Conservation (phyloP, 2,797 vertebrate species). For the Remorina albescens region DNA sequence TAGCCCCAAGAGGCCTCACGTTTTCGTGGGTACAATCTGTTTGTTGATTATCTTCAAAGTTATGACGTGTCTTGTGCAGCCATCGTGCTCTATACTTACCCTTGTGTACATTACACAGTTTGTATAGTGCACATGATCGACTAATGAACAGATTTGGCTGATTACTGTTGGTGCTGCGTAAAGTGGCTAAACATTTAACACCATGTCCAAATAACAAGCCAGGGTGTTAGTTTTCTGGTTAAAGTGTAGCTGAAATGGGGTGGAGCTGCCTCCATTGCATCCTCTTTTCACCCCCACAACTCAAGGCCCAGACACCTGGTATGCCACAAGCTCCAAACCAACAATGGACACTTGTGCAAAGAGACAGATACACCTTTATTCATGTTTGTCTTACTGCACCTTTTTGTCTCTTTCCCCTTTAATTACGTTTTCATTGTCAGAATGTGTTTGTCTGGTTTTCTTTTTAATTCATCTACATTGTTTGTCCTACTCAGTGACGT, state of each 20-base stretch:
- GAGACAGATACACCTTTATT: conserved; percentile 78
- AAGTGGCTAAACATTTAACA: conserved; percentile 22
- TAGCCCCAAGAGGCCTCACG: conserved; percentile 32
- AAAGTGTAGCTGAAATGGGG: conserved; percentile 73
- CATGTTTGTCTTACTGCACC: conserved; percentile 49
- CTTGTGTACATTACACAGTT: not conserved
- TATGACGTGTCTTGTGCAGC: conserved; percentile 6
- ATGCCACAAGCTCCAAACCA: conserved; percentile 73
- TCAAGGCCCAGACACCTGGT: conserved; percentile 79
- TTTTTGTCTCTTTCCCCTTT: conserved; percentile 40
- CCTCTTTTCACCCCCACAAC: conserved; percentile 52
- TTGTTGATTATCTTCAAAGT: conserved; percentile 42
- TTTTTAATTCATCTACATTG: conserved; percentile 12
- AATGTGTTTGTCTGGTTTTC: conserved; percentile 5
- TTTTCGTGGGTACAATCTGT: conserved; percentile 42
- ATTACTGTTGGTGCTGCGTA: conserved; percentile 3
- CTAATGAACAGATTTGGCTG: conserved; percentile 20
- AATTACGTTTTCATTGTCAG: conserved; percentile 39
- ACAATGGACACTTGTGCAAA: conserved; percentile 81
- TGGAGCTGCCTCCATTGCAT: conserved; percentile 45
- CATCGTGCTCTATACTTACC: conserved; percentile 12
- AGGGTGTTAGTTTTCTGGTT: conserved; percentile 69
- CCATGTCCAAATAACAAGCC: conserved; percentile 44
- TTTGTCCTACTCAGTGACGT: no score
- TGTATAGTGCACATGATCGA: conserved; percentile 5